Conservation (phyloP, 2,888 invertebrate genomes). For the Poecilus cupreus region DNA sequence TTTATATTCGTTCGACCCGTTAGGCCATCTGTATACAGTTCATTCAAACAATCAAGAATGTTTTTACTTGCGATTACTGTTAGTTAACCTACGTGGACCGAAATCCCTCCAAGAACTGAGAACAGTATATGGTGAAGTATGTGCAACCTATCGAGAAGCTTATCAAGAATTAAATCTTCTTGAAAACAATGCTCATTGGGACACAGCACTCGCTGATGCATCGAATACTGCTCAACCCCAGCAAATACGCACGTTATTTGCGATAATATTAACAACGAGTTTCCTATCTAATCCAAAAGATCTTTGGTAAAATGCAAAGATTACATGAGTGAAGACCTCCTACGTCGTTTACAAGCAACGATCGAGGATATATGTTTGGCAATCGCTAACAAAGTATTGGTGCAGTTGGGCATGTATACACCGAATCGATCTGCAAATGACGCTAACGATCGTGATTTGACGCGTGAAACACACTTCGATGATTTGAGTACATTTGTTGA, state of each 20-base stretch:
- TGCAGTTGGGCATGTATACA: slow-evolving; percentile 65
- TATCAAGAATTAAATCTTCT: slow-evolving; percentile 61
- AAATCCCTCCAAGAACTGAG: slow-evolving; percentile 66
- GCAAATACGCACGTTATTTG: slow-evolving; percentile 63
- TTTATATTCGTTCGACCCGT: slow-evolving; percentile 61
- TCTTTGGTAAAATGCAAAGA: slow-evolving; percentile 65
- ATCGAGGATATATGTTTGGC: slow-evolving; percentile 60
- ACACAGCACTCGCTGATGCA: slow-evolving; percentile 62
- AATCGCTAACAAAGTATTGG: slow-evolving; percentile 62
- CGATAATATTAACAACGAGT: slow-evolving; percentile 64
- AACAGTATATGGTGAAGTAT: slow-evolving; percentile 68
- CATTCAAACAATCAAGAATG: slow-evolving; percentile 66
- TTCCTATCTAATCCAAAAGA: slow-evolving; percentile 60
- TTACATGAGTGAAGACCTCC: slow-evolving; percentile 64
- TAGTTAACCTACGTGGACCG: slow-evolving; percentile 67
- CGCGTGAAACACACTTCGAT: slow-evolving; percentile 62
- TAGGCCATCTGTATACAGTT: slow-evolving; percentile 66
- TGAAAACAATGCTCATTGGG: slow-evolving; percentile 64
- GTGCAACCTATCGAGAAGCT: slow-evolving; percentile 37
- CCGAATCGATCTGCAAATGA: slow-evolving; percentile 65
- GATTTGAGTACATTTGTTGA: not conserved
- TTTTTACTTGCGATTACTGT: slow-evolving; percentile 66
- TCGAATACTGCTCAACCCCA: slow-evolving; percentile 49
- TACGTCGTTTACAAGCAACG: slow-evolving; percentile 59
- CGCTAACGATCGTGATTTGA: slow-evolving; percentile 61